These are phyloP conservation scores for Ochropleura plecta DNA, from an alignment of 2,888 invertebrate genomes.

Conservation along the genomic window DNA sequence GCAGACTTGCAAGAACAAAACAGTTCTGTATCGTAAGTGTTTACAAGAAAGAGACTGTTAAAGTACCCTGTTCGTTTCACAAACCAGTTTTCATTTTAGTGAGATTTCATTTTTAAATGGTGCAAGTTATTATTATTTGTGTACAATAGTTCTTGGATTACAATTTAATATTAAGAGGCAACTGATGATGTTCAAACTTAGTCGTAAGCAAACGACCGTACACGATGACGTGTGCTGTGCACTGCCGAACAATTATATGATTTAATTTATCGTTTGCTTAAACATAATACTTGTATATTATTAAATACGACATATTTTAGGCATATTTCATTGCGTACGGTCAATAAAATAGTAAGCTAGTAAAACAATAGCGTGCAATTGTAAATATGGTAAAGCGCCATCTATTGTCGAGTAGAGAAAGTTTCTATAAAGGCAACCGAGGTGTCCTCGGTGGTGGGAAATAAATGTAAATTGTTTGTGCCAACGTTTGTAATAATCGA, in stretches of 20 bases:
- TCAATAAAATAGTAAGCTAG: constrained; percentile 77
- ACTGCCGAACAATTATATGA: constrained; percentile 63
- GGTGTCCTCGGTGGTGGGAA: constrained; percentile 67
- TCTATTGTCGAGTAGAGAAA: constrained; percentile 85
- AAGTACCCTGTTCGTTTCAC: constrained; percentile 53
- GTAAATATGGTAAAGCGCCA: constrained; percentile 87
- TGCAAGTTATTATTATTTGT: constrained; percentile 72
- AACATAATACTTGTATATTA: constrained; percentile 57
- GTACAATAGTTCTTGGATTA: constrained; percentile 62
- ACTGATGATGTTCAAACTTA: constrained; percentile 90
- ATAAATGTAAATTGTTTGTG: constrained; percentile 88
- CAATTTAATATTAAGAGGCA: constrained; percentile 76
- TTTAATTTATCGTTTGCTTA: constrained; percentile 65
- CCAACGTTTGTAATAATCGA: constrained; percentile 89
- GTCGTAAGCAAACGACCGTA: constrained; percentile 79
- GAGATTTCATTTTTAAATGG: constrained; percentile 75
- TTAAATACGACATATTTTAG: constrained; percentile 59
- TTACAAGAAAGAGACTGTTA: constrained; percentile 65
- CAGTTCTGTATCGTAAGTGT: constrained; percentile 83
- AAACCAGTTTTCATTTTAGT: constrained; percentile 66
- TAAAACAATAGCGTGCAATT: constrained; percentile 69
- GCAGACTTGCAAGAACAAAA: constrained; percentile 83
- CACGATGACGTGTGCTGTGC: constrained; percentile 76
- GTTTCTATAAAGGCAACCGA: constrained; percentile 66
- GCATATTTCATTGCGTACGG: constrained; percentile 80